Conservation (phyloP, 2,113 vertebrate genomes). For the Pterophyllum scalare region DNA sequence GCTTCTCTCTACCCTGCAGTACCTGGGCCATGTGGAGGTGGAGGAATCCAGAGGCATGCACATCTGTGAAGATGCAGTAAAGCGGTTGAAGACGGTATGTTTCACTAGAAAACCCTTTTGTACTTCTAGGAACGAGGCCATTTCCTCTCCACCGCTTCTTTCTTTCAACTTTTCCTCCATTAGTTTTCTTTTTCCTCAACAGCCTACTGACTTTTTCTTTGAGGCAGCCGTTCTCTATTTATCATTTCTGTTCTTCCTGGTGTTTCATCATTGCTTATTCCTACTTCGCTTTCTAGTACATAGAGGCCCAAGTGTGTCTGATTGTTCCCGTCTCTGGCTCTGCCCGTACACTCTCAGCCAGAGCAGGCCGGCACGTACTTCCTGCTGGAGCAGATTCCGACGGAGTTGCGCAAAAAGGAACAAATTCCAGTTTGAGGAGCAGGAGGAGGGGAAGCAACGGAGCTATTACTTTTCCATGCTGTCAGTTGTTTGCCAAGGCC, state of each 20-base stretch:
- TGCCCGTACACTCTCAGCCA: neutral
- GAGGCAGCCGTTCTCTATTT: neutral
- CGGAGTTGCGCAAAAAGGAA: slow-evolving; percentile 42
- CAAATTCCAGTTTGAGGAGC: slow-evolving; percentile 62
- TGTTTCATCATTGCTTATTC: slow-evolving; percentile 12
- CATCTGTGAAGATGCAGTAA: slow-evolving; percentile 99
- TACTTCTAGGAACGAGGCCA: slow-evolving; percentile 33
- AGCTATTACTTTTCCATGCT: slow-evolving; percentile 44
- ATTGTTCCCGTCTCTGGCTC: slow-evolving; percentile 20
- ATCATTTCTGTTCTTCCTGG: slow-evolving; percentile 1
- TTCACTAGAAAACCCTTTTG: slow-evolving; percentile 7
- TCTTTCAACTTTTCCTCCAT: slow-evolving; percentile 11
- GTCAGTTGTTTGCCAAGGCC: slow-evolving; percentile 49
- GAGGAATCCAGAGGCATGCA: slow-evolving; percentile 99
- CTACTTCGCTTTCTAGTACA: neutral
- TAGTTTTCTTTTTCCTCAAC: slow-evolving; percentile 5
- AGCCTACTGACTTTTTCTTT: slow-evolving; percentile 9
- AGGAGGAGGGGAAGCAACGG: slow-evolving; percentile 6
- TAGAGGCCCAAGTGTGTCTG: neutral
- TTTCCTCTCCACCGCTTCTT: neutral
- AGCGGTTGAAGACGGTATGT: slow-evolving; percentile 98
- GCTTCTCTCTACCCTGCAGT: slow-evolving; percentile 77
- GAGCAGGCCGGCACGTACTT: slow-evolving; percentile 41
- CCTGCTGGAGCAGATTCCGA: slow-evolving; percentile 51
- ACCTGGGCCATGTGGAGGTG: slow-evolving; percentile 97